Evolutionary conservation across 2,888 invertebrate species (phyloP).

Genomic region (Philhelius pedissequus): DNA sequence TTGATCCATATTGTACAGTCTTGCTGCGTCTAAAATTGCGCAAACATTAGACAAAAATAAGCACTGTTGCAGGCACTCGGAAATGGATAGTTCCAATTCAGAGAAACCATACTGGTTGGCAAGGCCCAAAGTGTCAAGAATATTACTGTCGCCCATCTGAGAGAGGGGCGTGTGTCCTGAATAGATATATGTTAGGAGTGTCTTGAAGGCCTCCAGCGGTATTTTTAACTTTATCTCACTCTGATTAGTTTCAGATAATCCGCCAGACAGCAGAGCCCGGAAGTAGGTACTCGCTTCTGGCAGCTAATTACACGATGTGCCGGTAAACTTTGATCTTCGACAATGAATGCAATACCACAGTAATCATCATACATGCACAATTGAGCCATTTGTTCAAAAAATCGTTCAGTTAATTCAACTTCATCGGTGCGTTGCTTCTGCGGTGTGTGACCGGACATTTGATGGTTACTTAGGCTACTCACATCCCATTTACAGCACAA

Average conservation of each 20-base stretch:
- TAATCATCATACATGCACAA: constrained; percentile 93
- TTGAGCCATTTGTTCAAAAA: constrained; percentile 92
- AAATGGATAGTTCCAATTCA: constrained; percentile 94
- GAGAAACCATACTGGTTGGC: constrained; percentile 97
- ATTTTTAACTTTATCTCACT: constrained; percentile 92
- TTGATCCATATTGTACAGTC: constrained; percentile 83
- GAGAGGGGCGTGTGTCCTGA: constrained; percentile 87
- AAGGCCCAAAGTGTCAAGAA: constrained; percentile 88
- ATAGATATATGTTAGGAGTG: constrained; percentile 96
- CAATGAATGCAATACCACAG: constrained; percentile 92
- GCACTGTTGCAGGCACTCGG: constrained; percentile 94
- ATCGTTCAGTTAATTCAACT: constrained; percentile 83
- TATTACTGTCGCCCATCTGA: constrained; percentile 84
- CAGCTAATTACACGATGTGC: constrained; percentile 89
- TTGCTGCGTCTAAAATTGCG: constrained; percentile 94
- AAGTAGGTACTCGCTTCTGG: constrained; percentile 98
- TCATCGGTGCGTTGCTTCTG: constrained; percentile 81
- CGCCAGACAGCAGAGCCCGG: constrained; percentile 89
- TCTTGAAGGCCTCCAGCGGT: constrained; percentile 90
- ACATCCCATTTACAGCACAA: constrained; percentile 70
- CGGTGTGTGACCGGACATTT: constrained; percentile 80
- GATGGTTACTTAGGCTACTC: constrained; percentile 78
- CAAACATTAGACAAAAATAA: constrained; percentile 94
- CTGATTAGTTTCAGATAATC: constrained; percentile 86
- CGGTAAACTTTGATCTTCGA: constrained; percentile 84